Base-by-base conservation (phyloP, 2,113 vertebrate genomes). In the Notarius quadriscutis region DNA sequence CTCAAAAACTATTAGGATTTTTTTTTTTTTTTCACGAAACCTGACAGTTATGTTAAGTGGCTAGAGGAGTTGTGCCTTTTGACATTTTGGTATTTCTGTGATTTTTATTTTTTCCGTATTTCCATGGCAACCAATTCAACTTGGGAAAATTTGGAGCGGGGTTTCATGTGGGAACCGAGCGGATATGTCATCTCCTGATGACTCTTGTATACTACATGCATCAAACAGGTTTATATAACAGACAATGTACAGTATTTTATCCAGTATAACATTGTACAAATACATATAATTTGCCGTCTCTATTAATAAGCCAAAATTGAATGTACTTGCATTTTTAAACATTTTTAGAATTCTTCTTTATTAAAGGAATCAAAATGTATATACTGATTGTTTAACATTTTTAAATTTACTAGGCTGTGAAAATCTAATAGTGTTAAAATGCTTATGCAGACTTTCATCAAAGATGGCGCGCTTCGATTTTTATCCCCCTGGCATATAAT, bases 261-360 rank as follows among this genome's bases (percentile, higher is more conserved):
- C 20, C 58, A 41, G 30, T 2, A 14, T 12, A 51, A 18, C 8
- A 20, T 72, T 50, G 17, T 41, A 60, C 17, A 75, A 84, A 72
- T 7, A 12, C 67, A 74, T 30, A 22, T 30, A 55, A n/a, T 62
- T 15, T 69, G 0, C 25, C 1, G 2, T 69, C n/a, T 27, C 9
- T 72, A 48, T 34, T 41, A 20, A 58, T 34, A 25, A 72, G 27
- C n/a, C 50, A 6, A 57, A 12, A 71, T 22, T 11, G 11, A 5
- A 58, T 80, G n/a, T 17, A 2, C 25, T 78, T 78, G 75, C 53
- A 20, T 69, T 12, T 84, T 74, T 25, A 84, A 71, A 72, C 65
- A 58, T 12, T 58, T 30, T 41, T 41, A 41, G 41, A 41, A 84
- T 72, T 58, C 12, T 72, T 12, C 4, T 15, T 34, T 30, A 58